A percentile compares a stretch with the other conserved stretches of the same genome.
These are phyloP conservation scores for Balaenoptera acutorostrata DNA, from an alignment of 2,113 vertebrate genomes.

Conservation along the genomic window DNA sequence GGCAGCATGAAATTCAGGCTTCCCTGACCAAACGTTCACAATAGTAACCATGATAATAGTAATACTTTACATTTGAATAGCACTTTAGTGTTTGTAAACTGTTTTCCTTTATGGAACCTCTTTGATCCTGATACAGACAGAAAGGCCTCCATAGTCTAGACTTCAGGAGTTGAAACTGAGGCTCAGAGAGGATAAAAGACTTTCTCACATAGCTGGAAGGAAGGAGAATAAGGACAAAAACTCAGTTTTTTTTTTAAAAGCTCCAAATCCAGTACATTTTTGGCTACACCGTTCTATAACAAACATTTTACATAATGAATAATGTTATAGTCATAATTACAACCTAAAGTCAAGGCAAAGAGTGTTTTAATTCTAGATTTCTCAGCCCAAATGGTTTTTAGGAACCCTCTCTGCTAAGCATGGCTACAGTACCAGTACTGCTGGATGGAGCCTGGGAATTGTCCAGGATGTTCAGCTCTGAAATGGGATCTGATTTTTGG, in stretches of 20 bases:
- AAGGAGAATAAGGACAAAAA: background rate
- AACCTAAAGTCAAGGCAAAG: background rate
- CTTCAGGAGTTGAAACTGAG: background rate
- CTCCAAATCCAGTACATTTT: background rate
- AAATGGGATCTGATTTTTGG: background rate
- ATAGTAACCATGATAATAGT: background rate
- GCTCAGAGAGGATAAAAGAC: background rate
- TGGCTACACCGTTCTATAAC: background rate
- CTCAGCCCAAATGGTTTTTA: background rate
- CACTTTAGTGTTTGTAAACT: background rate
- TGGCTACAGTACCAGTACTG: background rate
- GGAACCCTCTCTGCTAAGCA: background rate
- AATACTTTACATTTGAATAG: background rate
- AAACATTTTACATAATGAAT: background rate
- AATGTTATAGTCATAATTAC: background rate
- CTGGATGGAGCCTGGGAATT: background rate
- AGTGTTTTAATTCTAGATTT: slow-evolving; percentile 13
- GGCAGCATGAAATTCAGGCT: background rate
- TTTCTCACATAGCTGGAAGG: background rate
- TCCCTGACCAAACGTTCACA: background rate
- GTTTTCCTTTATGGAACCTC: background rate
- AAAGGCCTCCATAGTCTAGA: background rate
- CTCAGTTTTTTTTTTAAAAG: background rate
- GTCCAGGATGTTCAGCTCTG: background rate
- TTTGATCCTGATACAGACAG: background rate